Percentiles rank a stretch among this genome's conserved stretches.
Conservation (phyloP, 2,113 vertebrate species). For the Lampris megalopsis region DNA sequence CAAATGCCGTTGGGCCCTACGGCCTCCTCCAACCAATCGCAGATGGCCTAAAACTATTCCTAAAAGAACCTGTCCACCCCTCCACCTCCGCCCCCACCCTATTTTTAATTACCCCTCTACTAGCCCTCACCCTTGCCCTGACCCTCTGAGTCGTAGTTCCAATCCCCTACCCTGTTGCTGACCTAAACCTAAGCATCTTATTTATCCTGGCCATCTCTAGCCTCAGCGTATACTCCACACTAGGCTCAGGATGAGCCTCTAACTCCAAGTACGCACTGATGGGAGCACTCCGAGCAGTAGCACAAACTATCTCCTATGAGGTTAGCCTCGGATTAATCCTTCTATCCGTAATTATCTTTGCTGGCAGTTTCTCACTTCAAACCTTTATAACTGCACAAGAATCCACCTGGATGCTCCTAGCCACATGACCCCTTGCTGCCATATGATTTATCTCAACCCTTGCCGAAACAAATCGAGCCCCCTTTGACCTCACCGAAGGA, state of each 20-base stretch:
- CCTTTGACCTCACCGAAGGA: conserved; percentile 47
- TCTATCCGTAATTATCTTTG: not conserved
- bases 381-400: conserved; percentile 43
- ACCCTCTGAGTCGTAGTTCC: conserved; percentile 24
- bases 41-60: conserved; percentile 48
- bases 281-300: conserved; percentile 14
- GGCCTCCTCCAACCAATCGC: conserved; percentile 42
- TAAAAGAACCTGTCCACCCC: conserved; percentile 40
- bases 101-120: conserved; percentile 6
- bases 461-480: conserved; percentile 47
- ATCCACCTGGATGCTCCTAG: conserved; percentile 1
- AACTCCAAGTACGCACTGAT: conserved; percentile 58
- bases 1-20: conserved; percentile 31
- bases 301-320: conserved; percentile 56
- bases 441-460: conserved; percentile 44
- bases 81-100: conserved; percentile 9
- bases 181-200: conserved; percentile 23
- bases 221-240: conserved; percentile 29
- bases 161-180: not conserved
- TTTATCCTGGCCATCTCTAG: conserved; percentile 32
- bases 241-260: conserved; percentile 49
- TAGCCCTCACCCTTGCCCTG: conserved; percentile 33
- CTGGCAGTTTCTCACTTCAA: conserved; percentile 14
- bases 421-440: conserved; percentile 21
- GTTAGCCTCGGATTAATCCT: conserved; percentile 40